Conservation (phyloP, 2,888 invertebrate genomes). For the Drosophila gaucha region DNA sequence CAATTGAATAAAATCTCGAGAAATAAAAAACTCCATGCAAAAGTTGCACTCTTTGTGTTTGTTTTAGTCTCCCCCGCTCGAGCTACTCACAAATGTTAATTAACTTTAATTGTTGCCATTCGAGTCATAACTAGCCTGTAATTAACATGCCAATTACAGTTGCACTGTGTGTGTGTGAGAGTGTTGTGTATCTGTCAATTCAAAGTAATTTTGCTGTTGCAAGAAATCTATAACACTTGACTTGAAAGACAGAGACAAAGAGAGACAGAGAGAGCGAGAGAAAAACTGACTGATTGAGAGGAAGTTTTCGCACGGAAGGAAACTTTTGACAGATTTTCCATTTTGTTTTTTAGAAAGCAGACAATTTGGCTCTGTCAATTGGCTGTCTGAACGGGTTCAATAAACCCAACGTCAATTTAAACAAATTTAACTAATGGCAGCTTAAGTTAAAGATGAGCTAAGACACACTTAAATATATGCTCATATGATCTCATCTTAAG, state of each 20-base stretch:
- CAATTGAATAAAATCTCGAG: neutral
- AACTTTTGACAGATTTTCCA: conserved; percentile 39
- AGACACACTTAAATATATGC: conserved; percentile 1
- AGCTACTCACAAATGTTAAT: conserved; percentile 66
- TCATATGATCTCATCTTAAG: conserved; percentile 10
- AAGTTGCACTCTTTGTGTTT: conserved; percentile 24
- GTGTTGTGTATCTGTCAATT: conserved; percentile 42
- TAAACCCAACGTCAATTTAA: conserved; percentile 16
- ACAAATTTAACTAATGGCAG: conserved; percentile 18
- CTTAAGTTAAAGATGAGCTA: neutral
- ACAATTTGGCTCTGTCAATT: conserved; percentile 7
- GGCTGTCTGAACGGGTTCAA: conserved; percentile 17
- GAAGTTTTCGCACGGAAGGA: conserved; percentile 35
- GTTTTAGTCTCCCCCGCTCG: neutral
- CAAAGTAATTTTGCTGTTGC: conserved; percentile 47
- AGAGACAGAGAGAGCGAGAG: neutral
- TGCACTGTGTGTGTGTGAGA: conserved; percentile 14
- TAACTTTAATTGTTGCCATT: conserved; percentile 82
- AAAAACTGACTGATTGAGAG: conserved; percentile 7
- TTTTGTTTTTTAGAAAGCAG: conserved; percentile 40
- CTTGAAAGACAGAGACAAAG: conserved; percentile 9
- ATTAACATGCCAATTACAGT: conserved; percentile 83
- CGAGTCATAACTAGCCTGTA: conserved; percentile 81
- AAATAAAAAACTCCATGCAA: conserved; percentile 1
- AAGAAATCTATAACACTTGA: conserved; percentile 55